Evolutionary conservation across 2,888 invertebrate genomes (phyloP).

Genomic region (Zaprionus obscuricornis): DNA sequence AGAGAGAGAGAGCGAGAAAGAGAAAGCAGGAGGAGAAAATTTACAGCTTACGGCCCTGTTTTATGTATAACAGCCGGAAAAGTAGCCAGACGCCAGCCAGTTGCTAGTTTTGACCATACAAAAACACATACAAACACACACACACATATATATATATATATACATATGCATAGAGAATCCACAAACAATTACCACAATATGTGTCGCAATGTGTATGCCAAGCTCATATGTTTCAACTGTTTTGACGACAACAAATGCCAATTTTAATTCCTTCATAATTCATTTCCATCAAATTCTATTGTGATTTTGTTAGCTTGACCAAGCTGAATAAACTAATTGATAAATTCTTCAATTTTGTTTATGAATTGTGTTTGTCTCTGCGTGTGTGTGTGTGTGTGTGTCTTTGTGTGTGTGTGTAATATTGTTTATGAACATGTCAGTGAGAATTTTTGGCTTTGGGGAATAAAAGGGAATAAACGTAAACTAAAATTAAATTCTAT

Average conservation of each 20-base stretch:
- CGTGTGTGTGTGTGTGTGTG: too few relatives aligned
- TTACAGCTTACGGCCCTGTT: too few relatives aligned
- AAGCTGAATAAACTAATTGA: conserved; percentile 44
- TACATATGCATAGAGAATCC: conserved; percentile 5
- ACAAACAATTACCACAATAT: conserved; percentile 41
- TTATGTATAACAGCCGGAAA: conserved; percentile 39
- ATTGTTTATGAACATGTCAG: conserved; percentile 52
- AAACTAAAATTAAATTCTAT: too few relatives aligned
- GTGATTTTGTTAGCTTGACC: conserved; percentile 45
- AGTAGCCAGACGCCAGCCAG: conserved; percentile 32
- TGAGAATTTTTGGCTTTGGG: conserved; percentile 11
- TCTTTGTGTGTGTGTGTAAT: too few relatives aligned
- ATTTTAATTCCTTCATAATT: neutral
- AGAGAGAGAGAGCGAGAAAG: too few relatives aligned
- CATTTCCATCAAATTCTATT: conserved; percentile 9
- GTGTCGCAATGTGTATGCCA: conserved; percentile 17
- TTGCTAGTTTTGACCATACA: too few relatives aligned
- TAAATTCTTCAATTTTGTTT: conserved; percentile 54
- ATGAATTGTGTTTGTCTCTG: too few relatives aligned
- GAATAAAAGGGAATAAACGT: conserved; percentile 38
- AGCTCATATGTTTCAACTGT: conserved; percentile 5
- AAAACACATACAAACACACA: conserved; percentile 5
- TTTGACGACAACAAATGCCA: neutral
- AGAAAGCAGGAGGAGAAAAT: too few relatives aligned
- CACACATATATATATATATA: too few relatives aligned